Evolutionary conservation across 2,888 invertebrate species (phyloP).

Genomic region (Cantharis rustica): DNA sequence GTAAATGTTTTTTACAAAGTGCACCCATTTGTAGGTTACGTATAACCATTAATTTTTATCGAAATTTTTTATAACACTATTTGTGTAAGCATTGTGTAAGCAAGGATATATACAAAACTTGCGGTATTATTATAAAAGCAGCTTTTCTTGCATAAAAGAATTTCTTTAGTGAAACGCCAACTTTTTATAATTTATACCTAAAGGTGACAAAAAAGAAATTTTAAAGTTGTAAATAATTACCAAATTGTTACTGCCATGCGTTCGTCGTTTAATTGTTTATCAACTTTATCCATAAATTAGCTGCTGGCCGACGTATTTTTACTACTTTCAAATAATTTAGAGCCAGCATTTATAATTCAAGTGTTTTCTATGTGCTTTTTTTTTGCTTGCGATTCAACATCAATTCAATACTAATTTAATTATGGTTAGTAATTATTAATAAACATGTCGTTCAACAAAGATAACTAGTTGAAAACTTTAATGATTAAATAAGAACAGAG

Average conservation of each 20-base stretch:
- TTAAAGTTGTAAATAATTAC: background rate
- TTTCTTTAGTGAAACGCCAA: background rate
- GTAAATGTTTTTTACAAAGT: background rate
- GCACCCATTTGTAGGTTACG: background rate
- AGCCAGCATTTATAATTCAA: too few relatives aligned
- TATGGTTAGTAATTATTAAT: background rate
- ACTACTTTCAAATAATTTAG: background rate
- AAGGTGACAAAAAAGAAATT: background rate
- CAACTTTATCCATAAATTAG: background rate
- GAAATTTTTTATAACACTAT: background rate
- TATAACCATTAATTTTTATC: background rate
- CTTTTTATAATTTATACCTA: background rate
- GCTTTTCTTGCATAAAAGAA: background rate
- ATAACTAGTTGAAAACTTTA: background rate
- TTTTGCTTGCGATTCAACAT: background rate
- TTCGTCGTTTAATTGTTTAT: background rate
- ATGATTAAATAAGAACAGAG: background rate
- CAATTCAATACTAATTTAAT: background rate
- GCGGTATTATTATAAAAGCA: background rate
- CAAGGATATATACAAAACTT: background rate
- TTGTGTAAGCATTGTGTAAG: background rate
- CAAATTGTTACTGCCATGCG: background rate
- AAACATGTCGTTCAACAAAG: background rate
- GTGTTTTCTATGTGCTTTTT: background rate
- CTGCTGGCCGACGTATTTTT: background rate